Percentiles rank a stretch among this genome's conserved stretches.
Evolutionary conservation across 2,888 invertebrate species (phyloP).

Genomic region (Rhyacophila evoluta): DNA sequence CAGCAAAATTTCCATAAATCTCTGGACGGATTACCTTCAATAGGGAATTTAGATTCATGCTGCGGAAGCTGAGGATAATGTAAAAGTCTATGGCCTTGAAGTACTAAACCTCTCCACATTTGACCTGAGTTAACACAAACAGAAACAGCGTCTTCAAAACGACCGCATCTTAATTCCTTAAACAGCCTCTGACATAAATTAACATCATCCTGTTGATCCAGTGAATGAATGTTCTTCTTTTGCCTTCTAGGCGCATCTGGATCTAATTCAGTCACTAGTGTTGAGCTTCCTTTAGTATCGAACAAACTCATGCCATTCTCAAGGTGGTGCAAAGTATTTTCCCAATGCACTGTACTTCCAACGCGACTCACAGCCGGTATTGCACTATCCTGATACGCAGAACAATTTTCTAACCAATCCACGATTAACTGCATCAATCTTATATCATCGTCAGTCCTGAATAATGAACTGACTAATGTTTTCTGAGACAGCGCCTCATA

Average conservation of each 20-base stretch:
- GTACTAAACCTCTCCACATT: constrained; percentile 89
- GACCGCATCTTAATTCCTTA: constrained; percentile 85
- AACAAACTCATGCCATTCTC: constrained; percentile 68
- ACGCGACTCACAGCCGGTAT: constrained; percentile 62
- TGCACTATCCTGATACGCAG: constrained; percentile 81
- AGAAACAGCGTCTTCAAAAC: constrained; percentile 85
- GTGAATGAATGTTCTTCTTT: constrained; percentile 82
- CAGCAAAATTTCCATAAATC: constrained; percentile 84
- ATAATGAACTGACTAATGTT: constrained; percentile 62
- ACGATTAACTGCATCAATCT: constrained; percentile 86
- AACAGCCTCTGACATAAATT: constrained; percentile 74
- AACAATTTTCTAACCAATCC: constrained; percentile 92
- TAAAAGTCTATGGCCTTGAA: constrained; percentile 91
- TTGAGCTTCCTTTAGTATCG: constrained; percentile 64
- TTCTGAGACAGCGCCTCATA: constrained; percentile 67
- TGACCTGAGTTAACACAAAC: constrained; percentile 89
- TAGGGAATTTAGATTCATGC: constrained; percentile 66
- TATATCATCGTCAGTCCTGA: constrained; percentile 69
- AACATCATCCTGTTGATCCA: constrained; percentile 84
- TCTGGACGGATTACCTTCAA: constrained; percentile 86
- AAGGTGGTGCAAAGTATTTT: constrained; percentile 88
- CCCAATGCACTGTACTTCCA: constrained; percentile 84
- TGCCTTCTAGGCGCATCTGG: constrained; percentile 91
- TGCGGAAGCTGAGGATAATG: constrained; percentile 85
- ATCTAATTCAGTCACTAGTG: constrained; percentile 79